Base-by-base conservation (phyloP, 2,888 invertebrate species). In the Eumacrocentrus americanus region DNA sequence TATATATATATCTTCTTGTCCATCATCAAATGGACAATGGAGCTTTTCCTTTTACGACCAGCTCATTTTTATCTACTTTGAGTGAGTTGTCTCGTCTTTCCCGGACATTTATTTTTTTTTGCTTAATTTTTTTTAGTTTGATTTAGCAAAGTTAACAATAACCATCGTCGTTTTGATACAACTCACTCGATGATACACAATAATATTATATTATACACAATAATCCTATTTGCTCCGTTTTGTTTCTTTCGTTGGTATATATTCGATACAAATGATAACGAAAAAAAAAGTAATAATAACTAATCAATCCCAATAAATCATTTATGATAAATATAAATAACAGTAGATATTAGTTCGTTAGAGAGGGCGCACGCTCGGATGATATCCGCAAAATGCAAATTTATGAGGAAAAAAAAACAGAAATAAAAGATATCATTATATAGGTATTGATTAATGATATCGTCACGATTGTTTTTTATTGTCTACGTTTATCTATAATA, bases 331-430 rank as follows among this genome's bases (percentile, higher is more conserved):
- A 48, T 16, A 53, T 11, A 52, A 37, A 53, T 38, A 44, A 58
- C 22, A 46, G 47, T 54, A 53, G 48, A 42, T 42, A 4, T 50
- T 51, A 37, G 60, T 29, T 54, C 40, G 54, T 54, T 55, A 25
- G 60, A 48, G 20, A 58, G 54, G 51, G 47, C 44, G 46, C 54
- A 42, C 52, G 42, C 52, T 63, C 46, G 51, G 47, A 58, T 60
- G 37, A 16, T 18, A 61, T 56, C 44, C 58, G 34, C 54, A 54
- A 59, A 57, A 52, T 37, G 20, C 12, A 23, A n/a, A 23, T 16
- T 20, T 52, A 18, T 18, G 18, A 34, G 37, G 1, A 20, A 50
- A 50, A 5, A 50, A 35, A 50, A 48, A 34, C 12, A 34, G 7
- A 35, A 9, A 29, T 29, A 9, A 29, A 29, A 6, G 29, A 29